Base-by-base conservation (phyloP, 37 sponge, comb jelly and placozoan species). In the Petrosia ficiformis region DNA sequence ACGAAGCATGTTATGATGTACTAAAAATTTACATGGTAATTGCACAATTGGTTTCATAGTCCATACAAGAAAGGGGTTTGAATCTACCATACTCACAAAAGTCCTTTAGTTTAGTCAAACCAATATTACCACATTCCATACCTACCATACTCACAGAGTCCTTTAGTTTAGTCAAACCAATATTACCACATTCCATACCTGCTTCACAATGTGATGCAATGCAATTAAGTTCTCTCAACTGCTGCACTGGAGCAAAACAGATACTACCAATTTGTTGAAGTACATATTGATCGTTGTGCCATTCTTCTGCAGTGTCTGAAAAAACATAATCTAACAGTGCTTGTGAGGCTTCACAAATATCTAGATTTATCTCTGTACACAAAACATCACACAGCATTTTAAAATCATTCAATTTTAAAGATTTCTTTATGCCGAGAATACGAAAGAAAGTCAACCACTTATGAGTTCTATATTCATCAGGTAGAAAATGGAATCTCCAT, bases 381-480 rank as follows among this genome's bases (percentile, higher is more conserved):
- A n/a, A n/a, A n/a, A n/a, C n/a, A n/a, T n/a, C n/a, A n/a, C n/a
- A n/a, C n/a, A n/a, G n/a, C n/a, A n/a, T n/a, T n/a, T n/a, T n/a
- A n/a, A n/a, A n/a, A n/a, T n/a, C n/a, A n/a, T n/a, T n/a, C n/a
- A 28, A 75, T 4, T 26, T 59, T 33, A 67, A 5, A 35, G 66
- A 43, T 39, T 31, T 32, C 60, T 77, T n/a, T 31, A 14, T 34
- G 34, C 52, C 59, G 1, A 86, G 57, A 10, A 70, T 76, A n/a
- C 79, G 11, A 61, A 61, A 22, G 63, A 61, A 61, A 11, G 11
- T 22, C 11, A 61, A 29, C 63, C 63, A 61, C 5, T 61, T 29
- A n/a, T 61, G 5, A 6, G 11, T n/a, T 61, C 63, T 61, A 61
- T 61, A 61, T 61, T 11, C 28, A 5, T 61, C 28, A 61, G 5